Evolutionary conservation across 2,113 vertebrate genomes (phyloP), one percentile per base, ranked within the genome.

Genomic region (Oxyruncus cristatus): DNA sequence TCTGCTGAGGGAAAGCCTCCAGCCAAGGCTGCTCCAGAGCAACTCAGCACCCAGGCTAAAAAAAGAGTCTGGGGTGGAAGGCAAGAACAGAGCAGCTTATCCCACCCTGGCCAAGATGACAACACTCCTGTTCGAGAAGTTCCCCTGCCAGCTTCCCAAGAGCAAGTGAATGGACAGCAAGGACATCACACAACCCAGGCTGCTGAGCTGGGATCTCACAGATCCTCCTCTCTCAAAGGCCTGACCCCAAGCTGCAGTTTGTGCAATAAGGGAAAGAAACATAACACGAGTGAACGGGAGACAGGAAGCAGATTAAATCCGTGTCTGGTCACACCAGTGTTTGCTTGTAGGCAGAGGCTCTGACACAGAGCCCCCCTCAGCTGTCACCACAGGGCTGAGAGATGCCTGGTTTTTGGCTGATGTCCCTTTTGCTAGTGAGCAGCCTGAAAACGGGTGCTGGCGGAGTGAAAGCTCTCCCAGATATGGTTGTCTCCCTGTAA

Each of bases 221-320:
- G 67, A 86, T 66, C 44, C 35, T 85, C 47, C 73, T 77, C 87
- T 89, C 65, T 59, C 89, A 94, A 63, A 90, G 80, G 85, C 70
- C 44, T 77, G 74, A 85, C 82, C 76, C 93, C 3, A 44, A 84
- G 90, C 91, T 92, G 56, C 85, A 85, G 82, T 37, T 81, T 91
- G 71, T 82, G 79, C 91, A 93, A 20, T 4, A 79, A 81, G 70
- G 16, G 59, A 87, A 75, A 81, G 88, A 96, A 96, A 90, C 42
- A 18, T 27, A 88, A 81, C 70, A 80, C 2, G 0, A 93, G 52
- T 72, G 78, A 93, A 87, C 37, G 76, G 73, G 89, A 95, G 85
- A 89, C 89, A 88, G 96, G 85, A 97, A 93, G 87, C 11, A 42
- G 89, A 83, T 91, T 84, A 91, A 95, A 95, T 52, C 75, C 90